phyloP scores from a whole-genome alignment of 2,888 invertebrate species.

The Deladenus siricidicola region DNA sequence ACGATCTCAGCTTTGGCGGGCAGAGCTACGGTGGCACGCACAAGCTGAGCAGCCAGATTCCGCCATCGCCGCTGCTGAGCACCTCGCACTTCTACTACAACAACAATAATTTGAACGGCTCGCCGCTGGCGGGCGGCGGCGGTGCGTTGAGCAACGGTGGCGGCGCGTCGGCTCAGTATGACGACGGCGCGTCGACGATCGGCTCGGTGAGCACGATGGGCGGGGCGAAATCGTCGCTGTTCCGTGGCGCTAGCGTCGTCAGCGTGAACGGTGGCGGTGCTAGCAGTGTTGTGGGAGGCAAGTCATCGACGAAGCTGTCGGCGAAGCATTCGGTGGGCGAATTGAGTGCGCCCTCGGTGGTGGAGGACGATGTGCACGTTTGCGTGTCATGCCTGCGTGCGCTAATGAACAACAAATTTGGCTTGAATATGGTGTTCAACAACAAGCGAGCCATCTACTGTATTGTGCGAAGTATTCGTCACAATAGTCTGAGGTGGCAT shows the following conservation, averaged over 20 bases:
- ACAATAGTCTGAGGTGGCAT: slow-evolving; percentile 74
- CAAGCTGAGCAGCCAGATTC: too few species aligned
- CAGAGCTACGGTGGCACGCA: too few species aligned
- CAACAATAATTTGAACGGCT: not conserved
- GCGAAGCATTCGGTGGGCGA: not conserved
- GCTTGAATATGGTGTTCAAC: slow-evolving; percentile 86
- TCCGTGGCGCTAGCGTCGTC: not conserved
- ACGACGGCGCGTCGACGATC: not conserved
- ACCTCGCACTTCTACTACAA: not conserved
- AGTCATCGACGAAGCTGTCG: not conserved
- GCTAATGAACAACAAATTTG: slow-evolving; percentile 92
- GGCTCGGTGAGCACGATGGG: not conserved
- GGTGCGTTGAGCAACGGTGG: not conserved
- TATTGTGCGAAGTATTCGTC: slow-evolving; percentile 89
- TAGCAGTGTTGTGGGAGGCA: not conserved
- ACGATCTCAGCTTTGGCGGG: too few species aligned
- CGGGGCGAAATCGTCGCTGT: not conserved
- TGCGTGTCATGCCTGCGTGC: slow-evolving; percentile 98
- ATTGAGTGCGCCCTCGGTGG: not conserved
- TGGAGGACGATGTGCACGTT: slow-evolving; percentile 89
- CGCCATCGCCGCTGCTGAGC: too few species aligned
- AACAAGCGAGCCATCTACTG: slow-evolving; percentile 96
- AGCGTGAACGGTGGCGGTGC: not conserved
- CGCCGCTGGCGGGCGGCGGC: not conserved
- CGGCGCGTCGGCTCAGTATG: not conserved